Percentiles rank a stretch among this genome's conserved stretches.
Conservation (phyloP, 2,797 vertebrate species). For the Sus cebifrons region DNA sequence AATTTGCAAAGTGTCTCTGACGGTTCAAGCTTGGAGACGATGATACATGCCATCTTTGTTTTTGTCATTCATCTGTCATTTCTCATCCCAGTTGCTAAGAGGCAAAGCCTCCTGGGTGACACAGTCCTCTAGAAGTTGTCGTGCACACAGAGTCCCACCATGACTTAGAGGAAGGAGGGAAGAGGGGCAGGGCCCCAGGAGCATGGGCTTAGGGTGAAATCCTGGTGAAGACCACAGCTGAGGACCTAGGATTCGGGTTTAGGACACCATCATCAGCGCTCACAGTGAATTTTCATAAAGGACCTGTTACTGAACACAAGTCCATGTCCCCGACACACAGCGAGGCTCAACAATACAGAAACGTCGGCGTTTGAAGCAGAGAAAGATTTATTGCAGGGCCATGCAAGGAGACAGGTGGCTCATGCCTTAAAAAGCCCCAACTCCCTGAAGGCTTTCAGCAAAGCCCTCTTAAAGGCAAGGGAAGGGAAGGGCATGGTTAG, state of each 20-base stretch:
- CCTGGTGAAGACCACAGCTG: neutral
- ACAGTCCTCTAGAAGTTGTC: neutral
- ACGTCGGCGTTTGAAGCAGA: too few relatives aligned
- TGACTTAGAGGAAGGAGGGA: neutral
- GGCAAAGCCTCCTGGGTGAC: neutral
- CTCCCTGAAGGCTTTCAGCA: too few relatives aligned
- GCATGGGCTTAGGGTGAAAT: neutral
- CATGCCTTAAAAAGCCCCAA: too few relatives aligned
- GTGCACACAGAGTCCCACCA: neutral
- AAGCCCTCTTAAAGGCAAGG: too few relatives aligned
- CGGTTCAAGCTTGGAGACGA: neutral
- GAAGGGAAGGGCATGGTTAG: too few relatives aligned
- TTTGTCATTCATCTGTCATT: neutral
- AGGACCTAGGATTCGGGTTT: neutral
- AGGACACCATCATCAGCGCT: neutral
- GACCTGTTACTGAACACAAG: neutral
- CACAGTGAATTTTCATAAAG: neutral
- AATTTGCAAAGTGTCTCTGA: neutral
- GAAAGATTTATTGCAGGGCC: too few relatives aligned
- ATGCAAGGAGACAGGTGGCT: too few relatives aligned
- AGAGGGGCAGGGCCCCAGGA: accelerated
- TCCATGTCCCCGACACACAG: too few relatives aligned
- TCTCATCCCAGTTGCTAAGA: neutral
- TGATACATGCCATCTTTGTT: neutral
- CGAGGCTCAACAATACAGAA: too few relatives aligned